Conservation (phyloP, 2,113 vertebrate species). For the Oreochromis aureus region DNA sequence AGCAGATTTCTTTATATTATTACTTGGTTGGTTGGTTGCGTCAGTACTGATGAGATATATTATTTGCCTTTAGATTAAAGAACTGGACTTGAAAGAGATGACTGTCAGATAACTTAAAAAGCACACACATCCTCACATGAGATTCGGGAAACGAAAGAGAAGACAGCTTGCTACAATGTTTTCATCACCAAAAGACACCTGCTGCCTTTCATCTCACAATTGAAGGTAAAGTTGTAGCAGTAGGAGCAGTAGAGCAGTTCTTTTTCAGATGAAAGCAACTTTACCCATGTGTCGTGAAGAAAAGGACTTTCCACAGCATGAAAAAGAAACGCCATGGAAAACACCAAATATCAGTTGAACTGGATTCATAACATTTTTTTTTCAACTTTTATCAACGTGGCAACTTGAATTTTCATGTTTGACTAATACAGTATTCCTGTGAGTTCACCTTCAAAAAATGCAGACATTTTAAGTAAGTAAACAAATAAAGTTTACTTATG, state of each 20-base stretch:
- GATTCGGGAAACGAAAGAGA: not conserved
- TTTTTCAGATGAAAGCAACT: not conserved
- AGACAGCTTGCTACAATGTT: not conserved
- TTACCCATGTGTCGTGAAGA: not conserved
- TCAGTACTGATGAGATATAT: not conserved
- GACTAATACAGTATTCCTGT: not conserved
- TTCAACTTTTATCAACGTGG: not conserved
- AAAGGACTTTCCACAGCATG: not conserved
- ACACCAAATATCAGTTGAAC: not conserved
- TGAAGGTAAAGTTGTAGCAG: not conserved
- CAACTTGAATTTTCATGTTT: not conserved
- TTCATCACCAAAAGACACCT: slow-evolving; percentile 16
- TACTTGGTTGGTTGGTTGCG: not conserved
- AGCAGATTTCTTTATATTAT: not conserved
- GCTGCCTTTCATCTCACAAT: slow-evolving; percentile 21
- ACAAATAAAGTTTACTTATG: not conserved
- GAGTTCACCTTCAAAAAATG: not conserved
- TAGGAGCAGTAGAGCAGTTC: not conserved
- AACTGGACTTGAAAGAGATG: slow-evolving; percentile 11
- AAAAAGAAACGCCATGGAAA: not conserved
- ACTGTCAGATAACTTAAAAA: not conserved
- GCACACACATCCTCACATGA: not conserved
- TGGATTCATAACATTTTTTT: not conserved
- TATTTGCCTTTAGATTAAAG: not conserved
- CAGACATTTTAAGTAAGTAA: not conserved